phyloP scores from a whole-genome alignment of 2,113 vertebrate genomes.

The Cranoglanis bouderius region DNA sequence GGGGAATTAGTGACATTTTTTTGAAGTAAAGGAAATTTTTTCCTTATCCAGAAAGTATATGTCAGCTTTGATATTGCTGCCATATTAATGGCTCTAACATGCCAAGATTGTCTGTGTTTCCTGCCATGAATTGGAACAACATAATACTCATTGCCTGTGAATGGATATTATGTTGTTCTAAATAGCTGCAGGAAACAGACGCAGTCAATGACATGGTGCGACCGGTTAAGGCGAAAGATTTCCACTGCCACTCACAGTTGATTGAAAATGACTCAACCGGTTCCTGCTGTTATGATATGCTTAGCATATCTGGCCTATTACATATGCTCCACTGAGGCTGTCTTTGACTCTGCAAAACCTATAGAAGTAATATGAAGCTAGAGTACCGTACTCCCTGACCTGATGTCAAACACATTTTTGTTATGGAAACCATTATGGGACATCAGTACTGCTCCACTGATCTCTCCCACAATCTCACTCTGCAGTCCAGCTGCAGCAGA shows the following conservation, averaged over 20 bases:
- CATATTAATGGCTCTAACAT: background rate
- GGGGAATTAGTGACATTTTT: background rate
- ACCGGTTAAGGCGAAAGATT: background rate
- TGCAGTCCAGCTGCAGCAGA: slow-evolving; percentile 34
- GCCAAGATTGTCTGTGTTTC: background rate
- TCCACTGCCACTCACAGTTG: background rate
- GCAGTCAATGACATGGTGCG: background rate
- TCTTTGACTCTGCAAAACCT: background rate
- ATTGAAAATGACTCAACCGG: background rate
- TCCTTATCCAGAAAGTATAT: background rate
- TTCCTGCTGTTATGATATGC: background rate
- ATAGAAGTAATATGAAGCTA: background rate
- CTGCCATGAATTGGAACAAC: background rate
- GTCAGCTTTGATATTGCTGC: background rate
- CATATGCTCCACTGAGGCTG: background rate
- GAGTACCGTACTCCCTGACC: background rate
- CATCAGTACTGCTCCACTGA: slow-evolving; percentile 10
- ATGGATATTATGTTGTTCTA: too few relatives aligned
- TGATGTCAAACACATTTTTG: background rate
- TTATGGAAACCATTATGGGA: slow-evolving; percentile 5
- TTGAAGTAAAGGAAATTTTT: background rate
- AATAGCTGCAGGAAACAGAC: background rate
- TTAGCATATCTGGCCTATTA: background rate
- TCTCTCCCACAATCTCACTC: slow-evolving; percentile 22
- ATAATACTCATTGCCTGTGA: background rate